Evolutionary conservation across 2,888 invertebrate genomes (phyloP).

Genomic region (Zygaena filipendulae): DNA sequence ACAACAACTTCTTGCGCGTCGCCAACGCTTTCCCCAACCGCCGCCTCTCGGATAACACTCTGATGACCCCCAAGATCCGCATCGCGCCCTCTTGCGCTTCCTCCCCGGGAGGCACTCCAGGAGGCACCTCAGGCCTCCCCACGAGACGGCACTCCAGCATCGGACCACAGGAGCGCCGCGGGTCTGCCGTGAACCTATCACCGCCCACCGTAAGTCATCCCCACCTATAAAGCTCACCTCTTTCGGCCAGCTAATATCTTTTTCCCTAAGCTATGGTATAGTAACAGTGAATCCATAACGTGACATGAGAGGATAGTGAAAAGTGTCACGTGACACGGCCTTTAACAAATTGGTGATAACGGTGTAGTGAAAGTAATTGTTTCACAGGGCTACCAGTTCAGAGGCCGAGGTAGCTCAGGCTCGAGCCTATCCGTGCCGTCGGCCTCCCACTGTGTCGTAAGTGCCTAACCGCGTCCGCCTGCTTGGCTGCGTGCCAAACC

Average conservation of each 20-base stretch:
- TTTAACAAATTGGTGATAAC: slow-evolving; percentile 17
- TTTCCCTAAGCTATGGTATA: no score
- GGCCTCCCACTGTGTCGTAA: slow-evolving; percentile 76
- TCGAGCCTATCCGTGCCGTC: slow-evolving; percentile 88
- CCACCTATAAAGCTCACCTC: slow-evolving; percentile 1
- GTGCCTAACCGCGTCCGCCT: slow-evolving; percentile 51
- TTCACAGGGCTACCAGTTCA: slow-evolving; percentile 72
- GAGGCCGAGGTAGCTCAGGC: slow-evolving; percentile 77
- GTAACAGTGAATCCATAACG: no score
- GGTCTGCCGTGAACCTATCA: slow-evolving; percentile 85
- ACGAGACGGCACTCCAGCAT: slow-evolving; percentile 91
- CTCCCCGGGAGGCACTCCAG: slow-evolving; percentile 78
- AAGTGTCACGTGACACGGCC: slow-evolving; percentile 6
- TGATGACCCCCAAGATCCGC: slow-evolving; percentile 90
- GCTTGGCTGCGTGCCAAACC: slow-evolving; percentile 38
- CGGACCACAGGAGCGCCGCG: slow-evolving; percentile 88
- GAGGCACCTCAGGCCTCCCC: slow-evolving; percentile 81
- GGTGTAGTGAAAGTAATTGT: slow-evolving; percentile 45
- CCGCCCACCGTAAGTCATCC: slow-evolving; percentile 84
- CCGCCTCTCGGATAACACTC: slow-evolving; percentile 90
- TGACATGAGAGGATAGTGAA: slow-evolving; percentile 8
- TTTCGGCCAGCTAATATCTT: no score
- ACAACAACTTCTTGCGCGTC: slow-evolving; percentile 86
- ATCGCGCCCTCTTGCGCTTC: slow-evolving; percentile 91
- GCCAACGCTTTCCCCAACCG: slow-evolving; percentile 85